phyloP scores from a whole-genome alignment of 2,113 vertebrate species.

The Crotalus viridis region DNA sequence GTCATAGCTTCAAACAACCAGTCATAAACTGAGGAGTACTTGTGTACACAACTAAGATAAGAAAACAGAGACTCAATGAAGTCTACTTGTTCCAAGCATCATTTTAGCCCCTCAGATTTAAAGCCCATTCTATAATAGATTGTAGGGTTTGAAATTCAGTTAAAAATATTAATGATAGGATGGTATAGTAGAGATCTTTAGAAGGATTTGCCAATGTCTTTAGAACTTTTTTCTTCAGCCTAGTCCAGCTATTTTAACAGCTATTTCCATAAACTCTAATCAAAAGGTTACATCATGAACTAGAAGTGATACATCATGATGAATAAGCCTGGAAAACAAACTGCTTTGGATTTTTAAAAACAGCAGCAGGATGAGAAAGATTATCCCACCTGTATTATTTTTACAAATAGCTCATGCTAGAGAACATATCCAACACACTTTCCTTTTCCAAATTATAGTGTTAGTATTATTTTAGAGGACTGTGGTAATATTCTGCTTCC shows the following conservation, averaged over 20 bases:
- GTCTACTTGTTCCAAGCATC: not conserved
- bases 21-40: not conserved
- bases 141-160: not conserved
- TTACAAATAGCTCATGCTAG: not conserved
- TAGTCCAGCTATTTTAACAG: not conserved
- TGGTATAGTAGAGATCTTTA: not conserved
- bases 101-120: not conserved
- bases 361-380: not conserved
- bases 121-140: not conserved
- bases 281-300: not conserved
- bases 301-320: not conserved
- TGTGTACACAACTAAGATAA: not conserved
- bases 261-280: not conserved
- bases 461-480: not conserved
- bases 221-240: not conserved
- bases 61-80: not conserved
- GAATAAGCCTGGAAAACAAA: not conserved
- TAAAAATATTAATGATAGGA: not conserved
- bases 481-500: not conserved
- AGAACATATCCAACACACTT: not conserved
- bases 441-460: not conserved
- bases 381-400: not conserved
- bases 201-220: not conserved
- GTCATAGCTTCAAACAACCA: not conserved
- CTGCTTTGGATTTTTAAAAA: not conserved